These are phyloP conservation scores for Pristionchus entomophagus DNA, from an alignment of 2,888 invertebrate species.

Conservation along the genomic window DNA sequence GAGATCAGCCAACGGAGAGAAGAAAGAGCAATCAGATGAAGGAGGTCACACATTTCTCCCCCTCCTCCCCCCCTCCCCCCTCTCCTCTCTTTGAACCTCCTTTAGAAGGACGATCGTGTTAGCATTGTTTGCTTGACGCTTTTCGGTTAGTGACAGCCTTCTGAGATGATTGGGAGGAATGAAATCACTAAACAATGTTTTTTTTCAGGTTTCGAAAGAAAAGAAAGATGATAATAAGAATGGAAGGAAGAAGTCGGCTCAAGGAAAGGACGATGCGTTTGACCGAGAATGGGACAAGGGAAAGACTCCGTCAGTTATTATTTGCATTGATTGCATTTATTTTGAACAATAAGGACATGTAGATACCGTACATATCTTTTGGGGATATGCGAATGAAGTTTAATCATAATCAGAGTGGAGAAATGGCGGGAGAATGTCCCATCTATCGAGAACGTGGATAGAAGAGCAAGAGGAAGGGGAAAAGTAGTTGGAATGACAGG, in stretches of 20 bases:
- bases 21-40: slow-evolving; percentile 6
- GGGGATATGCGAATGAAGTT: not conserved
- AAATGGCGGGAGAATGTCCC: slow-evolving; percentile 47
- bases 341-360: not conserved
- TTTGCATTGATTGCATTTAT: not conserved
- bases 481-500: not conserved
- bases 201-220: not conserved
- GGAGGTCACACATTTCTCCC: not conserved
- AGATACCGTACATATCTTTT: too few relatives aligned
- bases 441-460: slow-evolving; percentile 27
- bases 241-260: slow-evolving; percentile 52
- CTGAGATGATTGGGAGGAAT: too few relatives aligned
- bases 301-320: slow-evolving; percentile 61
- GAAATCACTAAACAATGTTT: not conserved
- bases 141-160: too few relatives aligned
- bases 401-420: not conserved
- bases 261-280: slow-evolving; percentile 63
- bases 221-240: slow-evolving; percentile 19
- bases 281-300: slow-evolving; percentile 65
- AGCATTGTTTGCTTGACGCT: too few relatives aligned
- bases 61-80: too few relatives aligned
- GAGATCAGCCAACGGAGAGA: not conserved
- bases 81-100: slow-evolving; percentile 19
- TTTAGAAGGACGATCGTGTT: too few relatives aligned
- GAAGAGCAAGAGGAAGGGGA: slow-evolving; percentile 37